Evolutionary conservation across 2,888 invertebrate genomes (phyloP).

Genomic region (Parascotia fuliginaria): DNA sequence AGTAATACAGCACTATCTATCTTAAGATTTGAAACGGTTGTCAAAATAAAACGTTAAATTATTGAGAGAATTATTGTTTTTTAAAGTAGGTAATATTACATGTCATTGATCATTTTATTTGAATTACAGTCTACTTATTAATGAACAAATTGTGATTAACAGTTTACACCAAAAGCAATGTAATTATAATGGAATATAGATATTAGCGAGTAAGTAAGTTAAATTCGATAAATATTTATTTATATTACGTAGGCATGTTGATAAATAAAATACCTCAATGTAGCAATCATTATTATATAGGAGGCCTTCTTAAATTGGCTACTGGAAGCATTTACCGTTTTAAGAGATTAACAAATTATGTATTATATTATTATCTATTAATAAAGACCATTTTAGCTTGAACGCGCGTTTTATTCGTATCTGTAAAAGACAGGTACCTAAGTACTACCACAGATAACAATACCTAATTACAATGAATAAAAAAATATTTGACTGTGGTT

Average conservation of each 20-base stretch:
- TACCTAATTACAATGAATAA: too few species aligned
- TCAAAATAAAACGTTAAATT: slow-evolving; percentile 15
- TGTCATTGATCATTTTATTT: neutral
- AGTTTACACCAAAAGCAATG: slow-evolving; percentile 41
- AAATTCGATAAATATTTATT: slow-evolving; percentile 26
- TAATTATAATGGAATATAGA: slow-evolving; percentile 16
- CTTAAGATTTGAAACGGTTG: slow-evolving; percentile 14
- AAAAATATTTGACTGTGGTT: too few species aligned
- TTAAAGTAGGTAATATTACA: neutral
- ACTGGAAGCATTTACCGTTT: slow-evolving; percentile 21
- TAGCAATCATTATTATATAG: slow-evolving; percentile 26
- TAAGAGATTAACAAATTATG: slow-evolving; percentile 36
- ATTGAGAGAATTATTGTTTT: neutral
- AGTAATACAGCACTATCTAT: slow-evolving; percentile 26
- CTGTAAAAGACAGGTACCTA: too few species aligned
- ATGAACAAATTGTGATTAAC: slow-evolving; percentile 32
- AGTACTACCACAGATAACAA: too few species aligned
- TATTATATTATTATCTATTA: slow-evolving; percentile 36
- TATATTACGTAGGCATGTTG: slow-evolving; percentile 33
- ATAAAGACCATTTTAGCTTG: slow-evolving; percentile 64
- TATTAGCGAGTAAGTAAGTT: slow-evolving; percentile 22
- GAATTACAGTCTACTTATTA: neutral
- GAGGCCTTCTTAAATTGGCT: slow-evolving; percentile 23
- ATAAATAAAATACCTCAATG: slow-evolving; percentile 38
- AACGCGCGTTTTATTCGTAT: slow-evolving; percentile 47